Evolutionary conservation across 2,888 invertebrate species (phyloP).

Genomic region (Iselma pallidipennis): DNA sequence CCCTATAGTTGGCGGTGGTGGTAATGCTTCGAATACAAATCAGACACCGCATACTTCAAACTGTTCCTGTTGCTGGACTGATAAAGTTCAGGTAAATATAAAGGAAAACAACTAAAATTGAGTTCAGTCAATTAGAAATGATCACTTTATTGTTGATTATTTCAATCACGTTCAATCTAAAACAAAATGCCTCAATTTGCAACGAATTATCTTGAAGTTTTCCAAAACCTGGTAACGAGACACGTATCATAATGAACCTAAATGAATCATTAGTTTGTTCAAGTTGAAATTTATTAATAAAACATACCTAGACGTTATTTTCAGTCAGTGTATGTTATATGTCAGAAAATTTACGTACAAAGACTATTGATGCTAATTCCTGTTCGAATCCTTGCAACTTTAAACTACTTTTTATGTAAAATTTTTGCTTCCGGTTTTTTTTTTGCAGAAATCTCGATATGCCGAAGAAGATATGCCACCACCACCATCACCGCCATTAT

Average conservation of each 20-base stretch:
- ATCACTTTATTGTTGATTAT: too few relatives aligned
- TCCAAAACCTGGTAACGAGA: too few relatives aligned
- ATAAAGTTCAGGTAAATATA: conserved; percentile 46
- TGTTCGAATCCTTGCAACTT: too few relatives aligned
- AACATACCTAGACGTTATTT: neutral
- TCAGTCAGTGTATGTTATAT: too few relatives aligned
- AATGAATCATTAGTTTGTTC: too few relatives aligned
- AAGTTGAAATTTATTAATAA: neutral
- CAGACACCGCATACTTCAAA: conserved; percentile 37
- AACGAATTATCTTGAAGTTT: too few relatives aligned
- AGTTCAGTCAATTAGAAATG: too few relatives aligned
- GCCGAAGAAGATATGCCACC: conserved; percentile 59
- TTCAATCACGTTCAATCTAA: too few relatives aligned
- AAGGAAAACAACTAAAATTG: conserved; percentile 3
- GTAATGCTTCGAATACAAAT: conserved; percentile 17
- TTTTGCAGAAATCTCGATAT: conserved; percentile 60
- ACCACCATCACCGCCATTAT: conserved; percentile 59
- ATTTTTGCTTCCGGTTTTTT: conserved; percentile 9
- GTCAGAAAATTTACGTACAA: too few relatives aligned
- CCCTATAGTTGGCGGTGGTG: conserved; percentile 22
- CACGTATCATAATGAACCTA: too few relatives aligned
- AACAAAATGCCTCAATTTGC: too few relatives aligned
- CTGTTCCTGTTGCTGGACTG: conserved; percentile 56
- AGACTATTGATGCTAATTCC: too few relatives aligned
- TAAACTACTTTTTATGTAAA: neutral